Evolutionary conservation across 2,888 invertebrate genomes (phyloP), one percentile per base, ranked within the genome.

Genomic region (Watsonalla binaria): DNA sequence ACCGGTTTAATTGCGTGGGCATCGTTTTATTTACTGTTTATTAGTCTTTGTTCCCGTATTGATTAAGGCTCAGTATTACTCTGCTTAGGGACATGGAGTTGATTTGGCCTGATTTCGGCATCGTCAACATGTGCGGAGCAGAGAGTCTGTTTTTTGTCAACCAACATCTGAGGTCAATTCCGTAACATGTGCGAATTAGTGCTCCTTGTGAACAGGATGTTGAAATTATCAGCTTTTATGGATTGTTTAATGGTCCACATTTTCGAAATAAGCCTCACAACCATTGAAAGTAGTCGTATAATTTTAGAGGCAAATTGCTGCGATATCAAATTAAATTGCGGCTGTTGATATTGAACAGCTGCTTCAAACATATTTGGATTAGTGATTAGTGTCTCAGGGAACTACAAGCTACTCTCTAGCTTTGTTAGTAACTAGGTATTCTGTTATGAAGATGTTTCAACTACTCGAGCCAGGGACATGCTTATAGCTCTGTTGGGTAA

Each of bases 401-500:
- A 73, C 82, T 80, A 83, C 73, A 81, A 80, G 85, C 86, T 49
- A 49, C 39, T 37, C 37, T 49, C 15, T 49, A 9, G 49, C 14
- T 49, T 49, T 49, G 87, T 90, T 88, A 88, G 89, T 86, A 62
- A 59, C 57, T 60, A 24, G 24, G 24, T 24, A 63, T 54, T 65
- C 82, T 86, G 85, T 80, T 78, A 66, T 72, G 75, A 74, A 76
- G 65, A 70, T 76, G 66, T 78, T 72, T 82, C 82, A 83, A 82
- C 82, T 74, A 69, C 72, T 79, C 62, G 78, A 78, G 81, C 80
- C 80, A 82, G 76, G 70, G 76, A 74, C 88, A 89, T 87, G 89
- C 88, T 85, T 80, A 76, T 79, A 80, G 81, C 79, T 84, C 82
- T 82, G 82, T 89, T 88, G 86, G 83, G 86, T 86, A 90, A 89